Base-by-base conservation (phyloP, 2,888 invertebrate species). In the Lasioglossum zephyrum region DNA sequence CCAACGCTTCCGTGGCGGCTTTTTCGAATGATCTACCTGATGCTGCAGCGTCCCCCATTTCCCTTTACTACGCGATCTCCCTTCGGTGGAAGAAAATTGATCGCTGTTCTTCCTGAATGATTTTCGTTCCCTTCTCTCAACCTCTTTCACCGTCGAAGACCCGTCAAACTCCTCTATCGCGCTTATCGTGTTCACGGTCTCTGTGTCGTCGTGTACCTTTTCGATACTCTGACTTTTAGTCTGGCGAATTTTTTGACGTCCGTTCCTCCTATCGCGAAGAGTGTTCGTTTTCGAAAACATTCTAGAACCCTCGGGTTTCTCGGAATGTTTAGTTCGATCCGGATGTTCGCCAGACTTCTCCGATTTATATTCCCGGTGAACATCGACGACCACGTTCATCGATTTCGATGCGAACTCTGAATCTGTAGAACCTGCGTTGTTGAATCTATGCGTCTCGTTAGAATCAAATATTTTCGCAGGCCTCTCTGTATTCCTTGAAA, bases 1-100 rank as follows among this genome's bases (percentile, higher is more conserved):
- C 94, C 94, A 94, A 22, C 93, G 91, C 77, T 92, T 94, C 26
- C 94, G 87, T 44, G 88, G 82, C 8, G 87, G 88, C 57, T 89
- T 93, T 31, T 82, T 90, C 36, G 78, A 16, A 13, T 87, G 86
- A 5, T 79, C 44, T 8, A n/a, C 31, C 9, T 57, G 49, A 57
- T 44, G 70, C n/a, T 82, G 79, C 11, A 47, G 44, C 16, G 47
- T 49, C 26, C 41, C 79, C 90, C 91, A 91, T 63, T 87, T 87
- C n/a, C 80, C 91, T 39, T 87, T 87, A 8, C 44, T 53, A 6
- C 63, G 79, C 13, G 73, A 75, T 18, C 78, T 86, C n/a, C 53
- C 72, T 6, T 87, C 85, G 3, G 16, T 31, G 13, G n/a, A 63
- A 6, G 77, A 36, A 4, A 8, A 73, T 9, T 63, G 76, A 72